Base-by-base conservation (phyloP, 1,140 invertebrate species). In the Paraescarpia echinospica region DNA sequence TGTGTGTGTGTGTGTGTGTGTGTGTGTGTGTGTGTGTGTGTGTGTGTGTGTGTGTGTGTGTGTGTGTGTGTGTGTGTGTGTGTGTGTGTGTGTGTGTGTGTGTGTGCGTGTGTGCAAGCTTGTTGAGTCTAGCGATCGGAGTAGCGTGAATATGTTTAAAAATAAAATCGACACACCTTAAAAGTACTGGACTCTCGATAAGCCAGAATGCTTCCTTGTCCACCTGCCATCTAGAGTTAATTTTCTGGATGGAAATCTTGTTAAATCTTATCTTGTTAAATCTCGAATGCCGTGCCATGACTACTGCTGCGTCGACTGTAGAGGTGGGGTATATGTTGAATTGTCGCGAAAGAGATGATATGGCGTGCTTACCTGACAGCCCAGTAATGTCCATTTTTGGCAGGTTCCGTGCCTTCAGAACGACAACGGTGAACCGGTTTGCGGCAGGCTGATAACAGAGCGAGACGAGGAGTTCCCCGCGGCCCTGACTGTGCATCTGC, bases 381-480 rank as follows among this genome's bases (percentile, higher is more conserved):
- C 98, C 98, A n/a, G 97, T 98, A 92, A 98, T 97, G 95, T 98
- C 98, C 97, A 98, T 98, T 91, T 97, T 97, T 94, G 98, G 97
- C 0, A 98, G 96, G 95, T 98, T 98, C 94, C 97, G 97, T 77
- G 97, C 98, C 96, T 98, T 98, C 89, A 98, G 97, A 14, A 98
- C 97, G 0, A 97, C 98, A 9, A 98, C 96, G 22, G 97, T 98
- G 59, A 98, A 96, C 93, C 98, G 96, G 93, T 98, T 98, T 89
- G 98, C 97, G 34, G 97, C 98, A 33, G 97, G 97, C 91, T 98
- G 97, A 95, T 98, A 98, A 94, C 97, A 97, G 18, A 98, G 96
- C n/a, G 97, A 98, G 92, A 98, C 94, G 96, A 98, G 97, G 91
- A 98, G 94, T 95, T 98, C 98, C 14, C 98, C 98, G 6, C 97